These are phyloP conservation scores for Anagyrus pseudococci DNA, from an alignment of 2,888 invertebrate genomes.

Conservation along the genomic window DNA sequence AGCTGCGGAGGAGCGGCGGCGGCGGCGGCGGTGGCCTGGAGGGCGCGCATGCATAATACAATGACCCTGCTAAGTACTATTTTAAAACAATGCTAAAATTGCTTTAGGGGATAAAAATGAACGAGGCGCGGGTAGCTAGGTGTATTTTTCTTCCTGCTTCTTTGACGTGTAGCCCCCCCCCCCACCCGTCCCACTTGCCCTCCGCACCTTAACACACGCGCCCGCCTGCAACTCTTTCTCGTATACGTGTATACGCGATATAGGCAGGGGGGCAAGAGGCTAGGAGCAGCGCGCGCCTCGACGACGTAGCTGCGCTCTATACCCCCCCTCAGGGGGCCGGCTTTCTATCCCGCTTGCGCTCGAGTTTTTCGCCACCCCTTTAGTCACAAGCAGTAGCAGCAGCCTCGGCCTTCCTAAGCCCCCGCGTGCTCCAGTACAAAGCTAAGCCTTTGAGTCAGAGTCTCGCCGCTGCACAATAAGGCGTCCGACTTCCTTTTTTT, in stretches of 20 bases:
- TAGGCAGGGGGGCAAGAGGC: too few species aligned
- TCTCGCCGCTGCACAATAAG: constrained; percentile 60
- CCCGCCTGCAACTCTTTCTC: too few species aligned
- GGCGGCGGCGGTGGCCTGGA: constrained; percentile 45
- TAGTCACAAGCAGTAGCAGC: not conserved
- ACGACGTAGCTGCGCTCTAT: too few species aligned
- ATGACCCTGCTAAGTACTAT: constrained; percentile 64
- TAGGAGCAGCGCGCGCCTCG: too few species aligned
- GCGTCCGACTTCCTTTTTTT: constrained; percentile 56
- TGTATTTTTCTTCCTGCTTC: constrained; percentile 60
- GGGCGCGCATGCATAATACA: constrained; percentile 63
- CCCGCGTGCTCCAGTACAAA: constrained; percentile 48
- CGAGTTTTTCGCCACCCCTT: constrained; percentile 39
- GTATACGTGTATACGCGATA: constrained; percentile 6
- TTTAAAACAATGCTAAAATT: constrained; percentile 64
- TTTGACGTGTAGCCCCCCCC: constrained; percentile 15
- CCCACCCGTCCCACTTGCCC: not conserved
- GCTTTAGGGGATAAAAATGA: constrained; percentile 64
- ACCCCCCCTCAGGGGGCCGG: too few species aligned
- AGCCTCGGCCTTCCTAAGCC: constrained; percentile 12
- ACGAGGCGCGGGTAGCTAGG: constrained; percentile 54
- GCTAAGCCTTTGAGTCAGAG: constrained; percentile 61
- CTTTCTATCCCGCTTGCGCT: constrained; percentile 19
- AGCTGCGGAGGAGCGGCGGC: not conserved
- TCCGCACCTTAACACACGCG: not conserved